Percentiles rank a stretch among this genome's conserved stretches.
These are phyloP conservation scores for Nesidiocoris tenuis DNA, from an alignment of 2,888 invertebrate genomes.

Conservation along the genomic window DNA sequence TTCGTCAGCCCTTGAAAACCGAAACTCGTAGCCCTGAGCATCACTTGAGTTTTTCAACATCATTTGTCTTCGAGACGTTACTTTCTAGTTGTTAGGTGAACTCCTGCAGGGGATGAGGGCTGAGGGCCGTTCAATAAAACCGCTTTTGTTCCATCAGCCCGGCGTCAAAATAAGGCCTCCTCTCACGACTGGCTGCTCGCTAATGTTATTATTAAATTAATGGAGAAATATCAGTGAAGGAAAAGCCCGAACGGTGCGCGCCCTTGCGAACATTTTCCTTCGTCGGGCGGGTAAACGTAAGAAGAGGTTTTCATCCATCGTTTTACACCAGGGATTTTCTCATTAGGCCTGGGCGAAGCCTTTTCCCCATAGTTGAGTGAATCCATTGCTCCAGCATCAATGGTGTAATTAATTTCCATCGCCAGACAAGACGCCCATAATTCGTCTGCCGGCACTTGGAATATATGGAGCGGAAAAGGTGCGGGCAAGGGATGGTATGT, in stretches of 20 bases:
- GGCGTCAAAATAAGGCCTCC: slow-evolving; percentile 7
- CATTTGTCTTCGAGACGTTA: not conserved
- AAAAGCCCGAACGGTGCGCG: not conserved
- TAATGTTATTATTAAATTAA: slow-evolving; percentile 45
- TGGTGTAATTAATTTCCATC: slow-evolving; percentile 37
- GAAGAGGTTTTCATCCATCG: not conserved
- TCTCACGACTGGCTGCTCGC: slow-evolving; percentile 42
- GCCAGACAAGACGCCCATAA: not conserved
- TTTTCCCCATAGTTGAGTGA: slow-evolving; percentile 5
- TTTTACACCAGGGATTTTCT: not conserved
- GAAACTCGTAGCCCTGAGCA: not conserved
- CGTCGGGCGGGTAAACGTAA: not conserved
- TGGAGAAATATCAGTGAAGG: slow-evolving; percentile 38
- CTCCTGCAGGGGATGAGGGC: slow-evolving; percentile 12
- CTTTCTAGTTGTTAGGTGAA: slow-evolving; percentile 17
- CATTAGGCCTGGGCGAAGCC: slow-evolving; percentile 24
- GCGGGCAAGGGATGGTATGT: slow-evolving; percentile 8
- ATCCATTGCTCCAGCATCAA: slow-evolving; percentile 12
- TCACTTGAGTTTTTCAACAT: not conserved
- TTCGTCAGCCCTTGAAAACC: not conserved
- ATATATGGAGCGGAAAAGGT: slow-evolving; percentile 38
- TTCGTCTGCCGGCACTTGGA: slow-evolving; percentile 16
- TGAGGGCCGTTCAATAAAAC: not conserved
- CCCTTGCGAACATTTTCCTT: not conserved
- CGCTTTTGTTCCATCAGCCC: slow-evolving; percentile 26